Base-by-base conservation (phyloP, 2,888 invertebrate species). In the Cataglyphis cursor region DNA sequence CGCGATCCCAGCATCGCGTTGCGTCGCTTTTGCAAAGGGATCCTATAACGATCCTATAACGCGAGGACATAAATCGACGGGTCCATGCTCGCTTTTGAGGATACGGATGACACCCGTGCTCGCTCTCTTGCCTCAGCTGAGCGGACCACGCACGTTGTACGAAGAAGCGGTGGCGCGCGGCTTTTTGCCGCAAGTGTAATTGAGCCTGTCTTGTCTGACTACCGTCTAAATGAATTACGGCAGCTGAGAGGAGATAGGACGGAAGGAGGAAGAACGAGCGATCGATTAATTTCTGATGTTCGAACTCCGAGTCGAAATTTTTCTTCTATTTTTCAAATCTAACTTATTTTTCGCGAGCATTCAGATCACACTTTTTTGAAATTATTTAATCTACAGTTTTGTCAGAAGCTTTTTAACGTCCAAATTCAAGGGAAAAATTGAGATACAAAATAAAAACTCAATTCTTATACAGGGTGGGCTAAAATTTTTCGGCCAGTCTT, bases 131-230 rank as follows among this genome's bases (percentile, higher is more conserved):
- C 57, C 41, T 73, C 70, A 31, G 28, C 35, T 10, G 65, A 70
- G 68, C 54, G 90, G 94, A 94, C 94, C 94, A 94, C 94, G 90
- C 94, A 93, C 94, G 94, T 92, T 90, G 94, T 94, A 94, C 94
- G 93, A 90, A 88, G 94, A 94, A 94, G 91, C 91, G 88, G 88
- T 85, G 88, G 68, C 68, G 57, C 72, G 76, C 81, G 85, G 51
- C 61, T 85, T 93, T 93, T 93, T 92, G 90, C 88, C 84, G 62
- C 92, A 84, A 82, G 87, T 90, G 93, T 93, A 94, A 94, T 94
- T 94, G 93, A 93, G 94, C 94, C 86, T 93, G 93, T 90, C 93
- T 91, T 89, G 89, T 87, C 90, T 85, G 86, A 85, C 88, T 88
- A 87, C 89, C 90, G 91, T 87, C 90, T 88, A 92, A 91, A 92